phyloP scores from a whole-genome alignment of 2,113 vertebrate genomes.

The Vidua macroura region DNA sequence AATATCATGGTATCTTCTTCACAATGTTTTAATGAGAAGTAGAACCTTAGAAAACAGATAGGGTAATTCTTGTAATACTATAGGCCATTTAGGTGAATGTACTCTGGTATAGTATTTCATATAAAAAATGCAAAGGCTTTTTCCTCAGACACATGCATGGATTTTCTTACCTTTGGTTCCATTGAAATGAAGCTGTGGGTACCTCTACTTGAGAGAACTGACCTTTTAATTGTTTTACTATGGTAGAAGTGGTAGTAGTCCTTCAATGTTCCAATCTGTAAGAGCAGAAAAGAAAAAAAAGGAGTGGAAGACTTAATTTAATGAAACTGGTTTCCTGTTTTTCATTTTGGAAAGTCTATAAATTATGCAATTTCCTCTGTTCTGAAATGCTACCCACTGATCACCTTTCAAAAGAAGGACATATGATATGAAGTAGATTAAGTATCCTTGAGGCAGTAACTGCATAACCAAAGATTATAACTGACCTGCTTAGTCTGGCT shows the following conservation, averaged over 20 bases:
- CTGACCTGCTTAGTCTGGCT: conserved; percentile 58
- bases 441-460: conserved; percentile 72
- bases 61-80: conserved; percentile 61
- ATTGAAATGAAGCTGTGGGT: conserved; percentile 98
- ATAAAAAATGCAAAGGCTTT: conserved; percentile 81
- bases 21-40: conserved; percentile 24
- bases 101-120: conserved; percentile 61
- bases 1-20: conserved; percentile 13
- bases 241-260: conserved; percentile 99
- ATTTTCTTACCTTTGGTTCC: conserved; percentile 96
- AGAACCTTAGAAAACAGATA: conserved; percentile 37
- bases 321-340: conserved; percentile 28
- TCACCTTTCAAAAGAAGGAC: conserved; percentile 77
- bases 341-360: conserved; percentile 63
- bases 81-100: conserved; percentile 29
- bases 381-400: conserved; percentile 71
- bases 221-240: conserved; percentile 97
- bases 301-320: conserved; percentile 39
- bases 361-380: conserved; percentile 74
- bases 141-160: conserved; percentile 48
- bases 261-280: conserved; percentile 93
- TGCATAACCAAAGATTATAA: conserved; percentile 70
- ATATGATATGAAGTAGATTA: conserved; percentile 71
- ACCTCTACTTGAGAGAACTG: conserved; percentile 90
- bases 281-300: neutral